These are phyloP conservation scores for Apodemus speciosus DNA, from an alignment of 2,113 vertebrate species.

Conservation along the genomic window DNA sequence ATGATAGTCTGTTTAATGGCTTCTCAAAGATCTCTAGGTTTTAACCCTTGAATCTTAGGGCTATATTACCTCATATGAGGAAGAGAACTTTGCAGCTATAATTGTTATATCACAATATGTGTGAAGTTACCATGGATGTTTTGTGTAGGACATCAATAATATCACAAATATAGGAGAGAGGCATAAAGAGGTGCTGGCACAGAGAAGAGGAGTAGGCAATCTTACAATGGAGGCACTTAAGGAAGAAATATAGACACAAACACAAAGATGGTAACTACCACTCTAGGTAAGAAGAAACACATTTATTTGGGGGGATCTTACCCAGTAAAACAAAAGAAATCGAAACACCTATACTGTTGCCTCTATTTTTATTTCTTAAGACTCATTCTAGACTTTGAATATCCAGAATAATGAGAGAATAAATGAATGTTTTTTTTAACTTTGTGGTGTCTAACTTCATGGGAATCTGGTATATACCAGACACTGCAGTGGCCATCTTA, in stretches of 20 bases:
- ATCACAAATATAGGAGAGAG: neutral
- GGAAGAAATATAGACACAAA: neutral
- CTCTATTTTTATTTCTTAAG: neutral
- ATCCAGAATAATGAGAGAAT: slow-evolving; percentile 10
- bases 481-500: neutral
- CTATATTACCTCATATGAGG: neutral
- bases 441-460: neutral
- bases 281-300: neutral
- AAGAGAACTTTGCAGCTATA: neutral
- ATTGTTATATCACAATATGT: neutral
- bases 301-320: neutral
- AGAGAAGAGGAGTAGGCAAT: neutral
- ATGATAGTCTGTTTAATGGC: neutral
- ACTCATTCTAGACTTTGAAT: neutral
- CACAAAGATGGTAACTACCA: neutral
- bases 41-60: neutral
- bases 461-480: neutral
- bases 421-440: neutral
- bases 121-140: neutral
- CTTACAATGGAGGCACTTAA: neutral
- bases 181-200: neutral
- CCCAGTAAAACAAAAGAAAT: neutral
- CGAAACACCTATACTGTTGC: neutral
- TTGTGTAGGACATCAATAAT: neutral
- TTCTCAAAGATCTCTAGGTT: neutral